Base-by-base conservation (phyloP, 2,113 vertebrate species). In the Rana temporaria region DNA sequence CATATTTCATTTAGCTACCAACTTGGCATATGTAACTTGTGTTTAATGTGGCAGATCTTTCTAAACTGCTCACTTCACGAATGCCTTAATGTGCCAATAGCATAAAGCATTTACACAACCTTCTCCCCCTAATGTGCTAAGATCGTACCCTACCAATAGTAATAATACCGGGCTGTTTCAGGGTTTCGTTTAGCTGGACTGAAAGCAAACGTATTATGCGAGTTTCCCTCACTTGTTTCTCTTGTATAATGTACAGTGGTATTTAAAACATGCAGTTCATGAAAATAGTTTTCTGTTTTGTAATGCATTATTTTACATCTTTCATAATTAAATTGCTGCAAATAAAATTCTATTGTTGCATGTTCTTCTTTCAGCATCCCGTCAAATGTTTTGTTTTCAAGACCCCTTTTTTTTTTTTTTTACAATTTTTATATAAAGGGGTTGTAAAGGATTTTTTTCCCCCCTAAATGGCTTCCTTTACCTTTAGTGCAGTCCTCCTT, bases 251-350 rank as follows among this genome's bases (percentile, higher is more conserved):
- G 65, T 87, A 73, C 77, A 88, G 77, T 84, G 62, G 86, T 89
- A 89, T 87, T 90, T 88, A 90, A 88, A 81, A 84, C 84, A 86
- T 79, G 84, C 75, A 83, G 85, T 88, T 88, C 87, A 87, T 90
- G 85, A 88, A 90, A 87, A 75, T 87, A 84, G 88, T 87, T 88
- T 88, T 83, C 84, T 26, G 68, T 89, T 90, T 90, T 90, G 84
- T 90, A 90, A 88, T 73, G 79, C 85, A 79, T 88, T 78, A 79
- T 90, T 89, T 90, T 90, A 88, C 90, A 90, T 86, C 86, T 89
- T 90, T 90, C 86, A 0, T 90, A 90, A 90, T 90, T 90, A 90
- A 90, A 90, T 85, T 75, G 81, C 85, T 85, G 86, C 87, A 88
- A 89, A 57, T 86, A 85, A 75, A 75, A 71, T 79, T 76, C 63